Percentiles rank a stretch among this genome's conserved stretches.
Evolutionary conservation across 1,140 invertebrate genomes (phyloP).

Genomic region (Papilio polytes): DNA sequence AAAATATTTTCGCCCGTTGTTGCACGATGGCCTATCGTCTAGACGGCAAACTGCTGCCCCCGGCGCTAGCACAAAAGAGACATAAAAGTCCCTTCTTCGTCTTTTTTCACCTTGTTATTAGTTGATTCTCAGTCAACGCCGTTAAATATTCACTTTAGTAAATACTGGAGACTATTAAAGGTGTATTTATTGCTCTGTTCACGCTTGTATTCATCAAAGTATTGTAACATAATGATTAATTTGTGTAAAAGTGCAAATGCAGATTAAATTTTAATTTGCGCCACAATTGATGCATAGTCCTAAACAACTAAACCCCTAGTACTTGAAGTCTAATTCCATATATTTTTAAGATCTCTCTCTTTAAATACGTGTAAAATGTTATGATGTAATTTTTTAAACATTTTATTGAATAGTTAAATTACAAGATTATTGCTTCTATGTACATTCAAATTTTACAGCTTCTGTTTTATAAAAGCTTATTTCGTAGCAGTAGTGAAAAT

Average conservation of each 20-base stretch:
- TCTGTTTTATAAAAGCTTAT: neutral
- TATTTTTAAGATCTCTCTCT: too few relatives aligned
- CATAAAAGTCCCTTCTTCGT: neutral
- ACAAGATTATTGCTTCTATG: too few relatives aligned
- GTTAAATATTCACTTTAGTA: neutral
- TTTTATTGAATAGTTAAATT: too few relatives aligned
- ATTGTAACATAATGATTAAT: neutral
- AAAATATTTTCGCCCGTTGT: conserved; percentile 18
- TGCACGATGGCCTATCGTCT: conserved; percentile 3
- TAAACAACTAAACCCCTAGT: too few relatives aligned
- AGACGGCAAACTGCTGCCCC: conserved; percentile 23
- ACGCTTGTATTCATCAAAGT: neutral
- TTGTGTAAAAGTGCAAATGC: neutral
- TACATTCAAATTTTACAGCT: too few relatives aligned
- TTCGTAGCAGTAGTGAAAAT: neutral
- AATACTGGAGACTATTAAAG: neutral
- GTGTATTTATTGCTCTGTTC: neutral
- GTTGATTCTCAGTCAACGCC: conserved; percentile 2
- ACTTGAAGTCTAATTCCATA: too few relatives aligned
- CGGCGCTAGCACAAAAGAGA: conserved; percentile 21
- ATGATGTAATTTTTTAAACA: too few relatives aligned
- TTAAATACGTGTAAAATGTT: too few relatives aligned
- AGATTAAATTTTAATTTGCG: neutral
- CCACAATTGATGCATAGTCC: too few relatives aligned
- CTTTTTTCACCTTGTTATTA: conserved; percentile 25